Evolutionary conservation across 92 coral and sea anemone genomes (phyloP).

Genomic region (Porites divaricata): DNA sequence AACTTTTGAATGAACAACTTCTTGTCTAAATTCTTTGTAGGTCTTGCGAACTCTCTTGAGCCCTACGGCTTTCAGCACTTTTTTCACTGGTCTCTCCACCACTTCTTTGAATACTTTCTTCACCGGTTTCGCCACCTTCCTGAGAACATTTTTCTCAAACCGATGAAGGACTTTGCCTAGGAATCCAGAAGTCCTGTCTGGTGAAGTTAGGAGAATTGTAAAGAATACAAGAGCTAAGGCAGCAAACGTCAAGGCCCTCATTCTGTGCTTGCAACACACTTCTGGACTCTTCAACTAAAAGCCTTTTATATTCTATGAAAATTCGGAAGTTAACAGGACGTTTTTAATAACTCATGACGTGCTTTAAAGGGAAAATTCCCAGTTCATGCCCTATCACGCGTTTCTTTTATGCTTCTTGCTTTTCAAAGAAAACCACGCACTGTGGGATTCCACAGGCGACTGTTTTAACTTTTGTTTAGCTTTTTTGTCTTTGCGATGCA

Average conservation of each 20-base stretch:
- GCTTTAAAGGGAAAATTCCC: no score
- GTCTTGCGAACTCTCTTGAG: constrained; percentile 64
- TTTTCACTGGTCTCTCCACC: constrained; percentile 57
- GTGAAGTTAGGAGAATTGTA: constrained; percentile 14
- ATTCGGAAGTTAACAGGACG: no score
- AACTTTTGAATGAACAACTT: constrained; percentile 60
- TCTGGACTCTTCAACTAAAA: no score
- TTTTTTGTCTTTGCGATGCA: no score
- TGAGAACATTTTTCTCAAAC: constrained; percentile 53
- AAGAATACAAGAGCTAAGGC: not conserved
- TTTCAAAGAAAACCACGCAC: no score
- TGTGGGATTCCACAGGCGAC: no score
- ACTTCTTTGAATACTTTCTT: constrained; percentile 61
- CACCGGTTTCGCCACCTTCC: constrained; percentile 56
- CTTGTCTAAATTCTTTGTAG: constrained; percentile 61
- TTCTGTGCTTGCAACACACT: not conserved
- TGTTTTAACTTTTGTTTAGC: no score
- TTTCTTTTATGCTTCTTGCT: no score
- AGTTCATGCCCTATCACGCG: no score
- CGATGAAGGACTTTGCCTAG: constrained; percentile 28
- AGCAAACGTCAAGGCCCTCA: not conserved
- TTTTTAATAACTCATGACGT: no score
- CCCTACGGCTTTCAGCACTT: constrained; percentile 59
- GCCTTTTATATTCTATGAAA: no score
- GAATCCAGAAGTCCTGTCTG: constrained; percentile 37